These are phyloP conservation scores for Chlorodrepanis virens DNA, from an alignment of 2,113 vertebrate genomes.

Conservation along the genomic window DNA sequence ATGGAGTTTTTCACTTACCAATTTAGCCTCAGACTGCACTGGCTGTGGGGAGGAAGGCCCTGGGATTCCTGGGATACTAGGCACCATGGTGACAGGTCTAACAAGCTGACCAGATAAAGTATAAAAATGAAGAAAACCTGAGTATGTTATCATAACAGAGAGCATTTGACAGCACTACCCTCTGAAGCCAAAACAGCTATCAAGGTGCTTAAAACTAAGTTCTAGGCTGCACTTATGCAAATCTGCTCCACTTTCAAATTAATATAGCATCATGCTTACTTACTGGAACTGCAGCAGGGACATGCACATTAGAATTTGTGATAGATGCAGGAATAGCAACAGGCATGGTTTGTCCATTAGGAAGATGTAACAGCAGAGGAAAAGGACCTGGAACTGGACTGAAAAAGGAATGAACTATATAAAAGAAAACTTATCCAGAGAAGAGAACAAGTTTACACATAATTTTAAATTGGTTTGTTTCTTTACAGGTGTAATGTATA, in stretches of 20 bases:
- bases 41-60: conserved; percentile 94
- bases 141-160: conserved; percentile 47
- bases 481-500: not conserved
- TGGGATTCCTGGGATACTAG: conserved; percentile 97
- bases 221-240: conserved; percentile 56
- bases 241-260: conserved; percentile 61
- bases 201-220: conserved; percentile 45
- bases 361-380: conserved; percentile 97
- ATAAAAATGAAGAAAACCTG: conserved; percentile 60
- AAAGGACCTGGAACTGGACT: conserved; percentile 96
- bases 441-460: conserved; percentile 45
- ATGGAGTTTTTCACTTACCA: conserved; percentile 82
- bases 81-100: conserved; percentile 99
- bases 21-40: conserved; percentile 96
- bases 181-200: conserved; percentile 53
- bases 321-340: conserved; percentile 97
- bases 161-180: conserved; percentile 46
- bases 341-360: conserved; percentile 98
- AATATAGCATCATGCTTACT: conserved; percentile 73
- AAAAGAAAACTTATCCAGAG: conserved; percentile 56
- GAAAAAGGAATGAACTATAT: conserved; percentile 73
- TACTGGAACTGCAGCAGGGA: conserved; percentile 96
- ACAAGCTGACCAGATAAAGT: conserved; percentile 85
- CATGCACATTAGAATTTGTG: conserved; percentile 95
- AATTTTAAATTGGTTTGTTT: not conserved